phyloP scores from a whole-genome alignment of 2,113 vertebrate genomes.

The Polypterus bichir region DNA sequence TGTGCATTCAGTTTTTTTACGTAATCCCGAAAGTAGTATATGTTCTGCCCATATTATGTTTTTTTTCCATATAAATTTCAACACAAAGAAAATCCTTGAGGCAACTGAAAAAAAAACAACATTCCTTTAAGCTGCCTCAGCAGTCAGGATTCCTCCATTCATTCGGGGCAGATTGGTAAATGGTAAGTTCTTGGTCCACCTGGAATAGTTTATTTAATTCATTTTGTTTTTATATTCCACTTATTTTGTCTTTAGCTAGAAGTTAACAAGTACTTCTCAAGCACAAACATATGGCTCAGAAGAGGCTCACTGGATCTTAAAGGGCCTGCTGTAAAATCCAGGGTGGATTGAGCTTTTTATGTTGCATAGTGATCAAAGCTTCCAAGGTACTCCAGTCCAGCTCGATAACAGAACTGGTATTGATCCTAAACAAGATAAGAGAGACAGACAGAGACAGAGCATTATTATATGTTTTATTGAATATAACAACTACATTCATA shows the following conservation, averaged over 20 bases:
- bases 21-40: slow-evolving; percentile 49
- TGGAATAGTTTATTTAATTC: slow-evolving; percentile 54
- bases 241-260: slow-evolving; percentile 90
- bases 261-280: slow-evolving; percentile 97
- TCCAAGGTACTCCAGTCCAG: slow-evolving; percentile 94
- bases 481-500: no score
- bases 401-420: slow-evolving; percentile 98
- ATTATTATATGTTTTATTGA: no score
- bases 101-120: slow-evolving; percentile 56
- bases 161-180: slow-evolving; percentile 59
- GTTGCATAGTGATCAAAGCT: slow-evolving; percentile 99
- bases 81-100: slow-evolving; percentile 69
- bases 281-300: slow-evolving; percentile 97
- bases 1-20: slow-evolving; percentile 40
- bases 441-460: background rate
- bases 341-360: slow-evolving; percentile 67
- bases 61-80: slow-evolving; percentile 48
- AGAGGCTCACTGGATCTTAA: slow-evolving; percentile 87
- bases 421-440: slow-evolving; percentile 69
- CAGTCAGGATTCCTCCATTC: slow-evolving; percentile 68
- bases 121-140: slow-evolving; percentile 63
- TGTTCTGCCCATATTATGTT: slow-evolving; percentile 58
- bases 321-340: slow-evolving; percentile 77
- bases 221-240: slow-evolving; percentile 64
- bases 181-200: slow-evolving; percentile 89